Evolutionary conservation across 23 tunicate species (phyloP).

Genomic region (Styela plicata): DNA sequence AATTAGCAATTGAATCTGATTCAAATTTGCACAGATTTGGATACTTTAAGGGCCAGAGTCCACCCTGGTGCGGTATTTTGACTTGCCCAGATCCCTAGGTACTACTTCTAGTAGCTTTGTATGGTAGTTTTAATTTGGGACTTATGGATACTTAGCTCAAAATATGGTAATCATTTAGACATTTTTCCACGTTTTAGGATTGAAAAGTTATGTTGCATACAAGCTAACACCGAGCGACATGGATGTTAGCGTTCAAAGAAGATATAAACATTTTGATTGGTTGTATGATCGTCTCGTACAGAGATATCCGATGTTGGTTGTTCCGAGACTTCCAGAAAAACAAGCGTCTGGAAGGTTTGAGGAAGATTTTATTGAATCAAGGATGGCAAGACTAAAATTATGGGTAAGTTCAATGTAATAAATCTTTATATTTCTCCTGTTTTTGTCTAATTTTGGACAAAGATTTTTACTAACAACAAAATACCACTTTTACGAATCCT

Average conservation of each 20-base stretch:
- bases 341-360: slow-evolving; percentile 43
- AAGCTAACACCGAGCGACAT: slow-evolving; percentile 31
- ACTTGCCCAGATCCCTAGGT: no score
- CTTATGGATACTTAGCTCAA: no score
- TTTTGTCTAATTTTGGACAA: not conserved
- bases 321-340: slow-evolving; percentile 39
- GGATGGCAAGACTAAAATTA: slow-evolving; percentile 28
- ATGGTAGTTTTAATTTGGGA: no score
- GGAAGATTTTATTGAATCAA: slow-evolving; percentile 31
- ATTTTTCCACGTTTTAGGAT: no score
- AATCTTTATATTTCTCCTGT: not conserved
- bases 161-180: no score
- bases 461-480: no score
- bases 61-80: no score
- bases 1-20: no score
- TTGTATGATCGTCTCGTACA: slow-evolving; percentile 36
- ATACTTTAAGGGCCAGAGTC: no score
- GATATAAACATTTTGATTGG: slow-evolving; percentile 53
- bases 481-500: not conserved
- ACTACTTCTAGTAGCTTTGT: no score
- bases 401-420: slow-evolving; percentile 37
- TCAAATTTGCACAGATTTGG: no score
- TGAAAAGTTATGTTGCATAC: slow-evolving; percentile 31
- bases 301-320: slow-evolving; percentile 28
- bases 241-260: slow-evolving; percentile 25